Conservation (phyloP, 1,140 invertebrate genomes). For the Drosophila carrolli region DNA sequence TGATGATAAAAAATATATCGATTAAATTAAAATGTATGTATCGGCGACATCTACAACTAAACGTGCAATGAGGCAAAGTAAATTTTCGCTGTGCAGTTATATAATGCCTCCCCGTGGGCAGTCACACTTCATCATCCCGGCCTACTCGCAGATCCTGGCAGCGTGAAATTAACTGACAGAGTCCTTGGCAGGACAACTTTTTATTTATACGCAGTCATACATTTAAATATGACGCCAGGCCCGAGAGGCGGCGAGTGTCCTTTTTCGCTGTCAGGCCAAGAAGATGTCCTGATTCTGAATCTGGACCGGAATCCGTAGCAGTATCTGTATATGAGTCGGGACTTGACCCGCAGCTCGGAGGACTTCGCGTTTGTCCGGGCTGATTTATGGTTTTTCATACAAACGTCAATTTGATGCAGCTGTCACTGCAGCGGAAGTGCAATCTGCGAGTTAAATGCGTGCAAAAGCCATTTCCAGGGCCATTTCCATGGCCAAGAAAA, state of each 20-base stretch:
- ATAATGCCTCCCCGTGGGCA: conserved; percentile 29
- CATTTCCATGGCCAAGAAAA: conserved; percentile 37
- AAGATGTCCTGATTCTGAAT: conserved; percentile 26
- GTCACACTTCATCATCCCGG: conserved; percentile 74
- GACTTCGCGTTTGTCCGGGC: conserved; percentile 46
- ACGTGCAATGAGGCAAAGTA: no score
- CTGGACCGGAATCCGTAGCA: conserved; percentile 2
- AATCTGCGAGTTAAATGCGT: conserved; percentile 68
- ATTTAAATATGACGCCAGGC: conserved; percentile 71
- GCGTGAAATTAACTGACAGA: conserved; percentile 81
- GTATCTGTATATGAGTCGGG: background rate
- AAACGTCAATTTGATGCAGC: conserved; percentile 78
- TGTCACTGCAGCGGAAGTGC: conserved; percentile 62
- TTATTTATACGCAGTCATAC: conserved; percentile 77
- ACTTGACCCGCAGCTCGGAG: conserved; percentile 21
- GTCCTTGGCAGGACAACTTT: conserved; percentile 59
- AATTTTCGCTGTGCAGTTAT: conserved; percentile 9
- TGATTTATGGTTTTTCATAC: conserved; percentile 41
- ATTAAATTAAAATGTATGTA: no score
- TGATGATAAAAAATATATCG: no score
- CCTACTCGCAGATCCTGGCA: conserved; percentile 72
- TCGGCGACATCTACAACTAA: no score
- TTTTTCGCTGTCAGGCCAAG: conserved; percentile 62
- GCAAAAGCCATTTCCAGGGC: conserved; percentile 45
- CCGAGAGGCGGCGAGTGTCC: conserved; percentile 57